Evolutionary conservation across 2,113 vertebrate genomes (phyloP).

Genomic region (Oenanthe melanoleuca): DNA sequence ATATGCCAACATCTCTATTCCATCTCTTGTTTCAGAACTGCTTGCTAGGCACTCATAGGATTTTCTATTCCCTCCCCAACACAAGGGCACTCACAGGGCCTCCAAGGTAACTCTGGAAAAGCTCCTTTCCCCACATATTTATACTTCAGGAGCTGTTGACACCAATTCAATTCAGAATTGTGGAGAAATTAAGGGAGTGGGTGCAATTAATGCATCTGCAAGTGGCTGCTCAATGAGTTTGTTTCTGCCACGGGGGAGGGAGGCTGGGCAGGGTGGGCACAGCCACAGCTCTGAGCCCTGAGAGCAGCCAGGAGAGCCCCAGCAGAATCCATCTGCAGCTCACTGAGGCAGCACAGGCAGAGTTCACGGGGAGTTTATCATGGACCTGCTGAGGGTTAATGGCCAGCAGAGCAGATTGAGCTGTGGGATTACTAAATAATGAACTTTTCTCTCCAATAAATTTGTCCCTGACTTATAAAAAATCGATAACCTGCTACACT

Average conservation of each 20-base stretch:
- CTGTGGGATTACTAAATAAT: conserved; percentile 66
- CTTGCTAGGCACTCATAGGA: too few species aligned
- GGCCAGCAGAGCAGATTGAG: conserved; percentile 54
- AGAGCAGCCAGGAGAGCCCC: neutral
- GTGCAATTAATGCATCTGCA: neutral
- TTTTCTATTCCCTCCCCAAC: too few species aligned
- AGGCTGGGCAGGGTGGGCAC: too few species aligned
- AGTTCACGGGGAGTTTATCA: conserved; percentile 61
- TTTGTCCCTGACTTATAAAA: conserved; percentile 62
- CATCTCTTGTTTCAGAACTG: too few species aligned
- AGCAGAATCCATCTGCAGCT: conserved; percentile 39
- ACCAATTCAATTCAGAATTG: neutral
- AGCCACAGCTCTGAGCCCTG: too few species aligned
- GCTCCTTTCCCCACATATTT: fast-evolving
- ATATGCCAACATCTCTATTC: too few species aligned
- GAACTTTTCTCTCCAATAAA: conserved; percentile 64
- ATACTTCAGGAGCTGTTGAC: fast-evolving
- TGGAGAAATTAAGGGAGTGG: fast-evolving
- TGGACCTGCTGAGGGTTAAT: conserved; percentile 51
- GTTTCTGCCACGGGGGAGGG: neutral
- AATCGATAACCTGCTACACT: conserved; percentile 41
- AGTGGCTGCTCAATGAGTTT: neutral
- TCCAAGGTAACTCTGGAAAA: neutral
- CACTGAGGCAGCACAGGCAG: conserved; percentile 26
- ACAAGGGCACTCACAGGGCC: fast-evolving